phyloP scores from a whole-genome alignment of 1,140 invertebrate genomes.

The Cyphomyrmex costatus region DNA sequence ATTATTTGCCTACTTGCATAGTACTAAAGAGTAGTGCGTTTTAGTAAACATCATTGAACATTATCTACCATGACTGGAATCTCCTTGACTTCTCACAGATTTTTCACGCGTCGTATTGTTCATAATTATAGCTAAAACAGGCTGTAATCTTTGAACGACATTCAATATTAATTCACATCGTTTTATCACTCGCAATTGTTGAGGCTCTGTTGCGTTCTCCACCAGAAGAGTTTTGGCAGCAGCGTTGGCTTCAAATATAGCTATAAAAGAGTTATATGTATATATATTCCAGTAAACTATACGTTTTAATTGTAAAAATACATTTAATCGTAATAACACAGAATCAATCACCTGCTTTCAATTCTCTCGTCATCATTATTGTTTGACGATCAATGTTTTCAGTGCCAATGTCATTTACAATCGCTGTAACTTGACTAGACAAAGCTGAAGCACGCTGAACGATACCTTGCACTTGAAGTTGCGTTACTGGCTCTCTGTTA shows the following conservation, averaged over 20 bases:
- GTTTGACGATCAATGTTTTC: conserved; percentile 83
- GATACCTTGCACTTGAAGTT: conserved; percentile 79
- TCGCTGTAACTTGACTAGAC: conserved; percentile 80
- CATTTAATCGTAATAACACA: conserved; percentile 7
- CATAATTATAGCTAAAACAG: conserved; percentile 80
- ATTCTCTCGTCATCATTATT: conserved; percentile 82
- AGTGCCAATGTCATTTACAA: conserved; percentile 83
- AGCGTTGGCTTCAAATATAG: conserved; percentile 83
- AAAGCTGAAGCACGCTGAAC: conserved; percentile 82
- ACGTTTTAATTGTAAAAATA: background rate
- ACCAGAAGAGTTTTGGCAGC: conserved; percentile 81
- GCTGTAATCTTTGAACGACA: conserved; percentile 83
- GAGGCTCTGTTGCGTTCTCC: conserved; percentile 81
- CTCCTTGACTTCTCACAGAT: conserved; percentile 70
- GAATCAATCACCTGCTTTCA: conserved; percentile 82
- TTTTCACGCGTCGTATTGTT: conserved; percentile 80
- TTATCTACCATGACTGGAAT: conserved; percentile 71
- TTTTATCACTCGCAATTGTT: conserved; percentile 84
- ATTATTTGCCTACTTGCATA: background rate
- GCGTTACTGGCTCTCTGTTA: conserved; percentile 80
- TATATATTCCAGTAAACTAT: conserved; percentile 1
- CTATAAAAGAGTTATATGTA: conserved; percentile 66
- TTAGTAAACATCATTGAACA: conserved; percentile 30
- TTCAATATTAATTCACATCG: conserved; percentile 84
- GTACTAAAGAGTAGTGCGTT: background rate